Base-by-base conservation (phyloP, 2,797 vertebrate genomes). In the Serranus cabrilla region DNA sequence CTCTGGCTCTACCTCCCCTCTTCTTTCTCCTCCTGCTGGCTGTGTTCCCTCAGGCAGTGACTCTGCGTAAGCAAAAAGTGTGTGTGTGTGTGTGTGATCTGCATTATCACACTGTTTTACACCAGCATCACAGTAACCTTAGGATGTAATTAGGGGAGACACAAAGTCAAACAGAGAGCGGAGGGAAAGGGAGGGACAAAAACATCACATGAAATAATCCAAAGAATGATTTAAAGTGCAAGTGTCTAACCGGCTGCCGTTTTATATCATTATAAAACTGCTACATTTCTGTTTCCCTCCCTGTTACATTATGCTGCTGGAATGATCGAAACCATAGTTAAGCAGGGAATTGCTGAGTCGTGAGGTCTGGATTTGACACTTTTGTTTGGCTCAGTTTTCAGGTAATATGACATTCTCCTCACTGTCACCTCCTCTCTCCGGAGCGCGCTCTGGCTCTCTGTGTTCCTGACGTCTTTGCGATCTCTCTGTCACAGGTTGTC, bases 11-110 rank as follows among this genome's bases (percentile, higher is more conserved):
- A 60, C 65, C 77, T 75, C 64, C 51, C 67, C 40, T 82, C 49
- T 57, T 75, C 62, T 76, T 59, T 75, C 62, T 76, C 37, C 61
- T 85, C 57, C 74, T 82, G 60, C 86, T 94, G 61, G 87, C 92
- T 89, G 90, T 89, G 83, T 86, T 89, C 84, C 39, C 80, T 89
- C 78, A 85, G 89, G 83, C 87, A 80, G 83, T 86, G 89, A 91
- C 84, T 90, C 68, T 91, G 90, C 87, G 71, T 90, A 90, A 92
- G 89, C 82, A 87, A 67, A 46, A 71, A 23, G 71, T 47, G 64
- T 40, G 55, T 56, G 58, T 27, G 55, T 67, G 58, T 34, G 62
- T 61, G 66, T 78, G 63, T 51, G 64, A 82, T 76, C 67, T 70
- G 63, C 57, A 67, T 67, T 40, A 77, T 76, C 40, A 50, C 39